Evolutionary conservation across 2,113 vertebrate species (phyloP), one percentile per base, ranked within the genome.

Genomic region (Tinamus guttatus): DNA sequence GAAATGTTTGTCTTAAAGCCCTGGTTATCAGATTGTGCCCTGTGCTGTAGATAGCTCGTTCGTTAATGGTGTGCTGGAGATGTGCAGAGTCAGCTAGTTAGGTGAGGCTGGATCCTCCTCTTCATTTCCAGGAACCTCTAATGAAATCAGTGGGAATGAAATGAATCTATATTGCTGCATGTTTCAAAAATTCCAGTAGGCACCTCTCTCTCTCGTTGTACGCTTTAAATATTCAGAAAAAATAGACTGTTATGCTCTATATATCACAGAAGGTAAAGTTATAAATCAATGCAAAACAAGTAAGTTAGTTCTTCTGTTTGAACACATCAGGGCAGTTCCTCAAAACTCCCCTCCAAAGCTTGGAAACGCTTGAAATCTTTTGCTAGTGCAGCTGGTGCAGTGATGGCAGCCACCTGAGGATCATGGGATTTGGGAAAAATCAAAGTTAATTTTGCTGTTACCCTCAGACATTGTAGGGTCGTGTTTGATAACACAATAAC

Each of bases 1-100:
- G 76, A 81, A 91, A 91, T 87, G 63, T 93, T 97, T 96, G 81
- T 80, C 79, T 91, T 91, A 67, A 85, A 82, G 64, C 30, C 20
- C 30, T 0, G 0, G 54, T 81, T 93, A 96, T 95, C 86, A 94
- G 90, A 85, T 93, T 93, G 82, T 97, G 95, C 85, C 95, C 85
- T 70, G 85, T 76, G 40, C 87, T 93, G 34, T 51, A 93, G 94
- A 91, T 94, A 65, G 88, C 28, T 56, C 49, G 76, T 81, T 56
- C 49, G 76, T 81, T 92, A 93, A n/a, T 38, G 58, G 62, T 74
- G 73, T 94, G 93, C n/a, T 84, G 92, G 75, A 71, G 94, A 90
- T 94, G 64, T 9, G 6, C 65, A 13, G 24, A 36, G 64, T 73
- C 82, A 83, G 52, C 67, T 71, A 73, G 45, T 71, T 18, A 4